Evolutionary conservation across 2,113 vertebrate genomes (phyloP).

Genomic region (Phaethon lepturus): DNA sequence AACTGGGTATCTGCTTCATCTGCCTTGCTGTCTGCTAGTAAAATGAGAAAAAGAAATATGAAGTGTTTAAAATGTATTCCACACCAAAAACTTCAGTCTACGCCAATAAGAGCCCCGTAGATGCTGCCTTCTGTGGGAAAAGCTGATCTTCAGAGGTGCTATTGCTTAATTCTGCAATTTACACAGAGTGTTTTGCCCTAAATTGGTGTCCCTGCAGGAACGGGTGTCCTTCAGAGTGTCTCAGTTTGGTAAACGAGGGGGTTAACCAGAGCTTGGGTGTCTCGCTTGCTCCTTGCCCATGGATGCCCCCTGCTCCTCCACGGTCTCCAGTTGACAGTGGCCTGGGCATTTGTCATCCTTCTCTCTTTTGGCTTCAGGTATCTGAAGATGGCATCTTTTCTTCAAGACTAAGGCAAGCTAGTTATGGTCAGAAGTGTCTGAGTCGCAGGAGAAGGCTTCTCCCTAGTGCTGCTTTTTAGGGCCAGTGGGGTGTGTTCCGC

Average conservation of each 20-base stretch:
- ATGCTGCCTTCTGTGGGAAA: background rate
- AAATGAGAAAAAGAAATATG: constrained; percentile 17
- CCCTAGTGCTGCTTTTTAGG: background rate
- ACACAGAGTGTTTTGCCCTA: background rate
- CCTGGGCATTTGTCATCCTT: background rate
- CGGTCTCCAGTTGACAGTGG: rapidly evolving
- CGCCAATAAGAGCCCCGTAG: background rate
- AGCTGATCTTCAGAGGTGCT: background rate
- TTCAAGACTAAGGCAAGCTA: background rate
- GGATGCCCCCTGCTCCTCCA: background rate
- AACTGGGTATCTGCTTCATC: background rate
- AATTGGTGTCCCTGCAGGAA: background rate
- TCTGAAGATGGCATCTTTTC: background rate
- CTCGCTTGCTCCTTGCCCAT: background rate
- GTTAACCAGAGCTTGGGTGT: background rate
- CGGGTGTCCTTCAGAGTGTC: background rate
- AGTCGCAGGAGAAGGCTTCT: background rate
- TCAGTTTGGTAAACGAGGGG: rapidly evolving
- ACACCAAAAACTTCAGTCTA: background rate
- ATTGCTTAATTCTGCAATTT: background rate
- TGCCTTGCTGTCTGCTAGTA: background rate
- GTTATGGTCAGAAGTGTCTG: background rate
- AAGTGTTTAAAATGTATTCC: background rate
- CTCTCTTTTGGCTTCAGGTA: background rate
- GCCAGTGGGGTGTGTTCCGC: background rate